These are phyloP conservation scores for Sialis lutaria DNA, from an alignment of 2,888 invertebrate species.

Conservation along the genomic window DNA sequence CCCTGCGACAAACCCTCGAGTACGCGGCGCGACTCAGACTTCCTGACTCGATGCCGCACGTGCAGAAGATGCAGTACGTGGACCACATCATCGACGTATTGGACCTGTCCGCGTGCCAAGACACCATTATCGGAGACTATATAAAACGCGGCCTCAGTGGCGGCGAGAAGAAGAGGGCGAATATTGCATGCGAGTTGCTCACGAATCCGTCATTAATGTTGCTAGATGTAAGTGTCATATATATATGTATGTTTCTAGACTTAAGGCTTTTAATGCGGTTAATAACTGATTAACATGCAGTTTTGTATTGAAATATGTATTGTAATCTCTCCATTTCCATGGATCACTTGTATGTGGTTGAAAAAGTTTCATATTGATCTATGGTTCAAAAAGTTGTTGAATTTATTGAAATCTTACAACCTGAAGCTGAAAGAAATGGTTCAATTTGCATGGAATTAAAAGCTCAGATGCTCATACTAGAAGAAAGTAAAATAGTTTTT, in stretches of 20 bases:
- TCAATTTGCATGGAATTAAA: background rate
- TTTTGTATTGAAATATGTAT: too few relatives aligned
- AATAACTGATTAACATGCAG: too few relatives aligned
- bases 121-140: constrained; percentile 63
- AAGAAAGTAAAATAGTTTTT: too few relatives aligned
- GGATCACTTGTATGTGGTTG: too few relatives aligned
- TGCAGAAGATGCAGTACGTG: constrained; percentile 59
- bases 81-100: constrained; percentile 60
- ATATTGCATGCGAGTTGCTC: constrained; percentile 65
- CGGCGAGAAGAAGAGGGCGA: constrained; percentile 68
- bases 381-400: background rate
- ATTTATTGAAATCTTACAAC: background rate
- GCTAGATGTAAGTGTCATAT: constrained; percentile 50
- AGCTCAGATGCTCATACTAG: too few relatives aligned
- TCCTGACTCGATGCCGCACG: constrained; percentile 50
- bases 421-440: background rate
- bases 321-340: too few relatives aligned
- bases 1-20: constrained; percentile 56
- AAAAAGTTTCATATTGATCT: too few relatives aligned
- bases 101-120: constrained; percentile 54
- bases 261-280: too few relatives aligned
- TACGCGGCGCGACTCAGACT: constrained; percentile 38
- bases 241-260: too few relatives aligned
- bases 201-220: constrained; percentile 66
- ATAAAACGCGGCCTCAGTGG: constrained; percentile 61